phyloP scores from a whole-genome alignment of 2,113 vertebrate genomes.

The Dendrocopos noguchii region DNA sequence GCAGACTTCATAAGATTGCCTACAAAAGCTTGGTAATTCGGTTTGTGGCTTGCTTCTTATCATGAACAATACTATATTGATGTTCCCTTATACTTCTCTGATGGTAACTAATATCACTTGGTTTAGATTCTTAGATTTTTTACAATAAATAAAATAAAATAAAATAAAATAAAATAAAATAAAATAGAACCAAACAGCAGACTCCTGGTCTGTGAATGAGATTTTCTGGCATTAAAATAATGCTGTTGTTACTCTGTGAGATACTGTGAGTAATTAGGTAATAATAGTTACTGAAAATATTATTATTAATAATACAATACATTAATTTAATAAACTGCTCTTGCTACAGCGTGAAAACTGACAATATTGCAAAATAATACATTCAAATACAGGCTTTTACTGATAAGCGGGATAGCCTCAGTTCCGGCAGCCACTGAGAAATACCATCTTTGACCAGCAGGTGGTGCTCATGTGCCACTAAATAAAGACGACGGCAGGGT shows the following conservation, averaged over 20 bases:
- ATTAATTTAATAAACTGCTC: background rate
- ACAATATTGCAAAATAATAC: background rate
- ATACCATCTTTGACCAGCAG: constrained; percentile 60
- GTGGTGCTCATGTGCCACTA: constrained; percentile 62
- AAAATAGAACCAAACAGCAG: background rate
- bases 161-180: background rate
- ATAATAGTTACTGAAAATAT: background rate
- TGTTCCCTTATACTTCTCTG: background rate
- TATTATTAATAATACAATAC: background rate
- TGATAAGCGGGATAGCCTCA: background rate
- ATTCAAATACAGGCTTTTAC: background rate
- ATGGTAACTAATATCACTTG: background rate
- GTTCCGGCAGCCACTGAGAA: background rate
- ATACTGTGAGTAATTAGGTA: background rate
- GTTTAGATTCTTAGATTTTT: background rate
- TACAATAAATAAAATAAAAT: too few relatives aligned
- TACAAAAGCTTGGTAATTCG: background rate
- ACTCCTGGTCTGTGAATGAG: background rate
- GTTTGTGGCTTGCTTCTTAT: background rate
- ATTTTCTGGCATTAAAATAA: background rate
- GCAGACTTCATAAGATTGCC: background rate
- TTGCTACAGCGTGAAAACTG: background rate
- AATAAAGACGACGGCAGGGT: background rate
- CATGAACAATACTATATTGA: background rate
- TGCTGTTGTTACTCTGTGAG: background rate